Conservation (phyloP, 2,888 invertebrate genomes). For the Morpho achilles region DNA sequence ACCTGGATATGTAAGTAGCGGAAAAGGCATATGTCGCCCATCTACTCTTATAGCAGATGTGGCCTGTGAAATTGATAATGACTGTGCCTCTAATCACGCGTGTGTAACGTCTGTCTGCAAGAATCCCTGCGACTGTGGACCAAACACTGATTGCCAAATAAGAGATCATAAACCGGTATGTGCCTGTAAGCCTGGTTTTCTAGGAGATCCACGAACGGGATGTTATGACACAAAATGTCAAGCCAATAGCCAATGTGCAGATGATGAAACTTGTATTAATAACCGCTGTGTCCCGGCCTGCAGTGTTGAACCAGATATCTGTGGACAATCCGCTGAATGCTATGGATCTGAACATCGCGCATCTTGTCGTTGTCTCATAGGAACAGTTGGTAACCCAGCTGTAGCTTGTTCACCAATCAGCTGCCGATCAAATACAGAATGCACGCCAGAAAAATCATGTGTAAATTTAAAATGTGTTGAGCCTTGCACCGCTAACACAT, state of each 20-base stretch:
- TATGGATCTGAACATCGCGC: slow-evolving; percentile 89
- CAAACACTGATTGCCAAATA: slow-evolving; percentile 90
- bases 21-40: slow-evolving; percentile 89
- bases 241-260: slow-evolving; percentile 87
- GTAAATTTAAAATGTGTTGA: slow-evolving; percentile 88
- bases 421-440: slow-evolving; percentile 88
- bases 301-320: slow-evolving; percentile 82
- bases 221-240: slow-evolving; percentile 88
- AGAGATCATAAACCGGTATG: slow-evolving; percentile 93
- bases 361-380: slow-evolving; percentile 90
- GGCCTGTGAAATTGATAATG: slow-evolving; percentile 86
- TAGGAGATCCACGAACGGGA: slow-evolving; percentile 91
- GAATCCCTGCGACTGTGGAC: slow-evolving; percentile 92
- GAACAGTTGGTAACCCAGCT: slow-evolving; percentile 89
- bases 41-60: slow-evolving; percentile 81
- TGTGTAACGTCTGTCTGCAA: slow-evolving; percentile 89
- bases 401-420: slow-evolving; percentile 88
- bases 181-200: slow-evolving; percentile 89
- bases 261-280: slow-evolving; percentile 90
- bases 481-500: slow-evolving; percentile 86
- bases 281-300: slow-evolving; percentile 91
- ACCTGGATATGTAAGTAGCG: slow-evolving; percentile 91
- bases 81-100: slow-evolving; percentile 88
- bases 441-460: slow-evolving; percentile 89
- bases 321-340: slow-evolving; percentile 89